Conservation (phyloP, 2,888 invertebrate genomes). For the Lasioglossum figueresi region DNA sequence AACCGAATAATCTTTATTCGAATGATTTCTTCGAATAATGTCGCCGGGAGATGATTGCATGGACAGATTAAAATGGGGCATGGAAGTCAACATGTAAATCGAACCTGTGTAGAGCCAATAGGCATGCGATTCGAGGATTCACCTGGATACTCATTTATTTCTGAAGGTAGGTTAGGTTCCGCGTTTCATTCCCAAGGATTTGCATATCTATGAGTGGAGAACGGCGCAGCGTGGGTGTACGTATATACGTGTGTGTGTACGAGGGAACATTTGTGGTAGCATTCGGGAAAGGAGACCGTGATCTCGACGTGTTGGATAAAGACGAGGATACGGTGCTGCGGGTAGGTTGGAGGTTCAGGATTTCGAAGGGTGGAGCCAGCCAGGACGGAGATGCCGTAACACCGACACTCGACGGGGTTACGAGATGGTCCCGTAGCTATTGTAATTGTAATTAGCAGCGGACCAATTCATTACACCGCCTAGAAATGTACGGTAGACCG, state of each 20-base stretch:
- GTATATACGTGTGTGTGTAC: neutral
- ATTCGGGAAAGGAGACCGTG: slow-evolving; percentile 26
- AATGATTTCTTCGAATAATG: neutral
- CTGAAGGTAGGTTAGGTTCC: slow-evolving; percentile 23
- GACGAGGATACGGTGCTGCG: slow-evolving; percentile 11
- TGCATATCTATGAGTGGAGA: slow-evolving; percentile 57
- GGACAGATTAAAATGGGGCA: neutral
- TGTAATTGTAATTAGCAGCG: slow-evolving; percentile 72
- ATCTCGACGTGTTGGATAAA: slow-evolving; percentile 33
- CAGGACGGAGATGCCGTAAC: slow-evolving; percentile 17
- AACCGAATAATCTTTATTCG: neutral
- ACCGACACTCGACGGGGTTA: slow-evolving; percentile 17
- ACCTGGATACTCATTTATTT: slow-evolving; percentile 39
- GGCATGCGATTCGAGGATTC: slow-evolving; percentile 33
- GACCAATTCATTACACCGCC: slow-evolving; percentile 67
- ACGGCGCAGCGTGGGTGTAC: neutral
- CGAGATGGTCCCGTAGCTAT: slow-evolving; percentile 57
- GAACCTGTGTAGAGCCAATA: slow-evolving; percentile 8
- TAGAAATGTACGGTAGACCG: slow-evolving; percentile 53
- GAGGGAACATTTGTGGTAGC: slow-evolving; percentile 1
- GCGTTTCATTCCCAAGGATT: slow-evolving; percentile 45
- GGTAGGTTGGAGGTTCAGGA: neutral
- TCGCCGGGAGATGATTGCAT: neutral
- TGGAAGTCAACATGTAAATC: slow-evolving; percentile 24
- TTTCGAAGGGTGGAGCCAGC: slow-evolving; percentile 14